These are phyloP conservation scores for Argyrosomus regius DNA, from an alignment of 2,797 vertebrate species.

Conservation along the genomic window DNA sequence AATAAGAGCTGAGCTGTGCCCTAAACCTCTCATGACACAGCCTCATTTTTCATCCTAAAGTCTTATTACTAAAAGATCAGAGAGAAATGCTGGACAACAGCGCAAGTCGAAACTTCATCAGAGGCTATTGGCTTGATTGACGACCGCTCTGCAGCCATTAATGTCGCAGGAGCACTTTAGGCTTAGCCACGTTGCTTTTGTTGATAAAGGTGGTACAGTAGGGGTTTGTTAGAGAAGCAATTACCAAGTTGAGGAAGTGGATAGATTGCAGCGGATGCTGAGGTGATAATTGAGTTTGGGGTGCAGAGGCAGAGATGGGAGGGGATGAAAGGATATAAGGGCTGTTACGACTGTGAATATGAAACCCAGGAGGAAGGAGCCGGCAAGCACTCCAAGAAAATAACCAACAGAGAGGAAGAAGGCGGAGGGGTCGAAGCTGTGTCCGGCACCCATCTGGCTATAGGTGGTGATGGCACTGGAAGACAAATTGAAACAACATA, in stretches of 20 bases:
- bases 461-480: conserved; percentile 89
- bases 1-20: conserved; percentile 62
- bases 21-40: conserved; percentile 44
- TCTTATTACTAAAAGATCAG: conserved; percentile 68
- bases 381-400: conserved; percentile 88
- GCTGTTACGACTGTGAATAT: conserved; percentile 88
- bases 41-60: conserved; percentile 69
- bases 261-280: conserved; percentile 68
- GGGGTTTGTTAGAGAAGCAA: conserved; percentile 68
- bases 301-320: conserved; percentile 43
- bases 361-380: conserved; percentile 89
- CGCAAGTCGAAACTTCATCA: conserved; percentile 68
- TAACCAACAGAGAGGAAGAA: conserved; percentile 88
- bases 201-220: conserved; percentile 69
- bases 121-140: conserved; percentile 71
- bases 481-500: conserved; percentile 42
- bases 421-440: conserved; percentile 81
- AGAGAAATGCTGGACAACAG: conserved; percentile 65
- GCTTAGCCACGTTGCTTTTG: conserved; percentile 56
- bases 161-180: conserved; percentile 56
- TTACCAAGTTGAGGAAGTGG: conserved; percentile 66
- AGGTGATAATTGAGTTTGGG: conserved; percentile 79
- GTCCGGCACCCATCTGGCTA: conserved; percentile 84
- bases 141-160: conserved; percentile 65
- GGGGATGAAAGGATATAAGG: conserved; percentile 89